Evolutionary conservation across 1,140 invertebrate genomes (phyloP).

Genomic region (Scaptomyza pallida): DNA sequence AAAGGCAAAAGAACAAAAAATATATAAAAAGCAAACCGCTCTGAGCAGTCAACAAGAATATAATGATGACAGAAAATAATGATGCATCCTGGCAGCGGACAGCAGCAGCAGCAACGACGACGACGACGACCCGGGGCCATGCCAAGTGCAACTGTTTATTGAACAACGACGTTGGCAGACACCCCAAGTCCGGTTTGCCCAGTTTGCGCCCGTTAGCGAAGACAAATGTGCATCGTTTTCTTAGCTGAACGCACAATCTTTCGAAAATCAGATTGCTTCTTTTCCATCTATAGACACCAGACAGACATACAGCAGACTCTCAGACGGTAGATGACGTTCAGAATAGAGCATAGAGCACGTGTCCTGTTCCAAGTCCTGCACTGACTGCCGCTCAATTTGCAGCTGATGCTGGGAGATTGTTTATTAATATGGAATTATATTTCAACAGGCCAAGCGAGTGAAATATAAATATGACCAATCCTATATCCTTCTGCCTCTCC

Average conservation of each 20-base stretch:
- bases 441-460: slow-evolving; percentile 34
- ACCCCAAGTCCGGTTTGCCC: slow-evolving; percentile 7
- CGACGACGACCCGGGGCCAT: slow-evolving; percentile 21
- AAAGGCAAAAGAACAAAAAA: background rate
- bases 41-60: slow-evolving; percentile 70
- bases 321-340: slow-evolving; percentile 17
- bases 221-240: slow-evolving; percentile 81
- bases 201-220: slow-evolving; percentile 21
- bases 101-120: slow-evolving; percentile 18
- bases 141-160: slow-evolving; percentile 66
- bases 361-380: slow-evolving; percentile 35
- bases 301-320: slow-evolving; percentile 5
- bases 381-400: slow-evolving; percentile 44
- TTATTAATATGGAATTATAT: slow-evolving; percentile 73
- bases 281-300: slow-evolving; percentile 3
- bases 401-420: slow-evolving; percentile 40
- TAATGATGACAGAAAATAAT: slow-evolving; percentile 82
- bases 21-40: slow-evolving; percentile 15
- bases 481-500: background rate
- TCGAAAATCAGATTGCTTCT: slow-evolving; percentile 71
- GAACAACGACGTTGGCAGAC: slow-evolving; percentile 48
- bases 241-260: slow-evolving; percentile 78
- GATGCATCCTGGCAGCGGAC: slow-evolving; percentile 71
- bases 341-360: slow-evolving; percentile 44
- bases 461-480: slow-evolving; percentile 31